Conservation (phyloP, 2,888 invertebrate genomes). For the Pheosia gnoma region DNA sequence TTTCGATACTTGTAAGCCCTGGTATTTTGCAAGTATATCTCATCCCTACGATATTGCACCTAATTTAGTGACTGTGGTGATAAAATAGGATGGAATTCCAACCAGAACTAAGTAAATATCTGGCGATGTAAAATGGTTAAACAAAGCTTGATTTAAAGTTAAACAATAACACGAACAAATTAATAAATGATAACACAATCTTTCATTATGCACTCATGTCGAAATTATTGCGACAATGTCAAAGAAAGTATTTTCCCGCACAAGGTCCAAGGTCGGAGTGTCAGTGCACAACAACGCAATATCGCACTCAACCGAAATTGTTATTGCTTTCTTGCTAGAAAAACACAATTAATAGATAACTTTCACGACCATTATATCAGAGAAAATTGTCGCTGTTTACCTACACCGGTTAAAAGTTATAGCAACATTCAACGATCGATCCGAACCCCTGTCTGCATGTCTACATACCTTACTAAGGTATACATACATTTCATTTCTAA, state of each 20-base stretch:
- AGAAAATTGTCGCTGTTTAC: not conserved
- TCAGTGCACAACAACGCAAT: not conserved
- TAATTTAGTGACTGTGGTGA: no score
- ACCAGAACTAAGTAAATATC: no score
- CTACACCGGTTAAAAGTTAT: no score
- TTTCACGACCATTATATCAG: not conserved
- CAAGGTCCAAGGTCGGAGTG: conserved; percentile 5
- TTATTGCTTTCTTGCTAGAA: not conserved
- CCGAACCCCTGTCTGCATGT: no score
- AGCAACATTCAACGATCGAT: no score
- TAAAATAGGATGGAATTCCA: no score
- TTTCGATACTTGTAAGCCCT: no score
- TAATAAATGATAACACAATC: not conserved
- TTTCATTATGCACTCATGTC: not conserved
- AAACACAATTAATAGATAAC: not conserved
- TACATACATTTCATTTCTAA: no score
- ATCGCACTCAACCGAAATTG: not conserved
- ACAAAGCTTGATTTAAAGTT: not conserved
- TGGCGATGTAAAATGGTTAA: not conserved
- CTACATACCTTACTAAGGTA: no score
- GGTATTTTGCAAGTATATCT: no score
- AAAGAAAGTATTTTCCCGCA: conserved; percentile 1
- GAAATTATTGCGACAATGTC: not conserved
- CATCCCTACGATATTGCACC: no score
- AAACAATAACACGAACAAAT: not conserved